Evolutionary conservation across 1,140 invertebrate genomes (phyloP).

Genomic region (Temnothorax curvispinosus): DNA sequence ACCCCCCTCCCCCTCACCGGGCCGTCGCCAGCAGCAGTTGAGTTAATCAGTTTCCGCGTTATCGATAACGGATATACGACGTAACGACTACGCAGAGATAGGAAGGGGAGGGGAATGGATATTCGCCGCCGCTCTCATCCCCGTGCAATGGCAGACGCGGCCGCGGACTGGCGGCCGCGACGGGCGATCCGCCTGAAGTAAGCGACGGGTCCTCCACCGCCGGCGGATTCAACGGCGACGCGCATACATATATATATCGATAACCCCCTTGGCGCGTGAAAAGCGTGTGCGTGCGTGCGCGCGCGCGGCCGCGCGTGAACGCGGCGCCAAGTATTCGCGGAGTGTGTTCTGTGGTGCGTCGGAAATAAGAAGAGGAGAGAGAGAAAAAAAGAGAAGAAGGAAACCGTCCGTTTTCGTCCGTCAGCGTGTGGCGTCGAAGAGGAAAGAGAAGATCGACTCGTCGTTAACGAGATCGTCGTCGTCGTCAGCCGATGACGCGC

Average conservation of each 20-base stretch:
- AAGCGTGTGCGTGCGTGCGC: background rate
- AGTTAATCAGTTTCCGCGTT: background rate
- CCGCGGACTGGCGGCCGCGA: conserved; percentile 40
- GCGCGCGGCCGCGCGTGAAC: background rate
- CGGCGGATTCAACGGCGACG: conserved; percentile 1
- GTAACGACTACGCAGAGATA: background rate
- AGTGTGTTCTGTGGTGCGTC: conserved; percentile 6
- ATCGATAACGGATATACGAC: background rate
- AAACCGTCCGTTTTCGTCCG: background rate
- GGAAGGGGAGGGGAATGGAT: background rate
- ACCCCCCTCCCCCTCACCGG: background rate
- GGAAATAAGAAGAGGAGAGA: background rate
- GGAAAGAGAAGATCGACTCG: background rate
- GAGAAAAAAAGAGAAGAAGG: background rate
- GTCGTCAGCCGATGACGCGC: conserved; percentile 20
- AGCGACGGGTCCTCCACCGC: background rate
- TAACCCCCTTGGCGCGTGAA: background rate
- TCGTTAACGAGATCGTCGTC: conserved; percentile 25
- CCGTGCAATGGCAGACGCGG: conserved; percentile 53
- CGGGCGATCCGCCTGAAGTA: conserved; percentile 9
- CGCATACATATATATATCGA: background rate
- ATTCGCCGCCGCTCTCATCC: conserved; percentile 19
- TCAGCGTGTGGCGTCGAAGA: background rate
- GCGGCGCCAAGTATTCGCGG: background rate
- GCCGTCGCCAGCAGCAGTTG: too few species aligned